Percentiles rank a stretch among this genome's conserved stretches.
These are phyloP conservation scores for Pristionchus fissidentatus DNA, from an alignment of 2,888 invertebrate species.

Conservation along the genomic window DNA sequence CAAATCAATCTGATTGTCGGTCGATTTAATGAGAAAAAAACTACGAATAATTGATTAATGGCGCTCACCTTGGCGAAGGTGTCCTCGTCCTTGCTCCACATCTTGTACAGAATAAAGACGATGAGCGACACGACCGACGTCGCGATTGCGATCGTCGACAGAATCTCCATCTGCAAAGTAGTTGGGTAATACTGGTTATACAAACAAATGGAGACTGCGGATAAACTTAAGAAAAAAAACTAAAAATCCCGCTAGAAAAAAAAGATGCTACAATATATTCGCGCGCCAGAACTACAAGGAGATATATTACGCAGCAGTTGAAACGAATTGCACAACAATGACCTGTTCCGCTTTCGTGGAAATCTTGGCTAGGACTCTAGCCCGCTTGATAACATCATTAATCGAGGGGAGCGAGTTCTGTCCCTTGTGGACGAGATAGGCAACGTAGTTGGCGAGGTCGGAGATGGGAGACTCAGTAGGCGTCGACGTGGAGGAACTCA, in stretches of 20 bases:
- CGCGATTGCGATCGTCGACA: neutral
- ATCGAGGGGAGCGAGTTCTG: neutral
- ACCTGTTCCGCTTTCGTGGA: neutral
- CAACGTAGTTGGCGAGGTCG: constrained; percentile 1
- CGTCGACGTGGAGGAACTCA: neutral
- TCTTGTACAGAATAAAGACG: constrained; percentile 26
- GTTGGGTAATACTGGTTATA: too few species aligned
- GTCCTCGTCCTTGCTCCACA: constrained; percentile 36
- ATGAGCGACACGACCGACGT: neutral
- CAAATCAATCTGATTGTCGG: neutral
- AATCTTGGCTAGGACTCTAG: neutral
- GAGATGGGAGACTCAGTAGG: neutral
- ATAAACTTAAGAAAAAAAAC: too few species aligned
- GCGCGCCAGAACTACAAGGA: neutral
- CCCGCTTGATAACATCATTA: neutral
- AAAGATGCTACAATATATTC: neutral
- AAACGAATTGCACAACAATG: too few species aligned
- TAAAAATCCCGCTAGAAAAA: neutral
- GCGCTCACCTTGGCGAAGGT: constrained; percentile 38
- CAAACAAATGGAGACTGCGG: too few species aligned
- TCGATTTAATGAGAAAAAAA: neutral
- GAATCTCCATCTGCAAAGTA: constrained; percentile 35
- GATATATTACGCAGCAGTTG: neutral
- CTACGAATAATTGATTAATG: neutral
- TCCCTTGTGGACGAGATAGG: constrained; percentile 1